Conservation (phyloP, 2,797 vertebrate genomes). For the Takifugu ocellatus region DNA sequence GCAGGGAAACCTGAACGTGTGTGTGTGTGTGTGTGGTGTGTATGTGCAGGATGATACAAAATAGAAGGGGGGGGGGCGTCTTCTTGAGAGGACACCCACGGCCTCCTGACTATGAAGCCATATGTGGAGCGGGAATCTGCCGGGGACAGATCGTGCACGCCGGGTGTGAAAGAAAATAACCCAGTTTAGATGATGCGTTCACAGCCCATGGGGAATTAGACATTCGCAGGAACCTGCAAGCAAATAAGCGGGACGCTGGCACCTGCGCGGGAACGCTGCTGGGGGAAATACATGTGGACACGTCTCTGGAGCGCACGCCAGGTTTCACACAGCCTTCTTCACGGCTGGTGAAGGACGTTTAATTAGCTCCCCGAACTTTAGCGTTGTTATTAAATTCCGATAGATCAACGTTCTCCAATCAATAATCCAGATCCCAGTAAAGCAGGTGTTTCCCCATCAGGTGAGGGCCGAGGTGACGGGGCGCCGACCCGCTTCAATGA, state of each 20-base stretch:
- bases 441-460: slow-evolving; percentile 48
- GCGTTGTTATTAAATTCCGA: not conserved
- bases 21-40: slow-evolving; percentile 37
- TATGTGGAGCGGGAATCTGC: slow-evolving; percentile 34
- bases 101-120: slow-evolving; percentile 49
- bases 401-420: slow-evolving; percentile 25
- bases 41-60: slow-evolving; percentile 49
- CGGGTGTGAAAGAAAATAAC: slow-evolving; percentile 39
- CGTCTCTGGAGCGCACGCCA: slow-evolving; percentile 20
- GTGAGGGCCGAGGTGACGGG: slow-evolving; percentile 52
- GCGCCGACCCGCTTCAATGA: slow-evolving; percentile 61
- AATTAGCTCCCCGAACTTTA: not conserved
- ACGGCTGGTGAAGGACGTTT: not conserved
- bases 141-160: slow-evolving; percentile 35
- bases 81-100: slow-evolving; percentile 63
- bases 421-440: slow-evolving; percentile 50
- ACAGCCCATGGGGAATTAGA: slow-evolving; percentile 23
- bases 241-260: slow-evolving; percentile 54
- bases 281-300: slow-evolving; percentile 30
- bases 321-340: slow-evolving; percentile 12
- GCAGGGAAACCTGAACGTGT: slow-evolving; percentile 34
- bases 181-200: slow-evolving; percentile 37
- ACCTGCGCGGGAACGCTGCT: slow-evolving; percentile 25
- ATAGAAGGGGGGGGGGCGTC: slow-evolving; percentile 39
- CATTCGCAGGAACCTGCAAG: slow-evolving; percentile 30